Conservation (phyloP, 2,797 vertebrate species). For the Hydrolagus colliei region DNA sequence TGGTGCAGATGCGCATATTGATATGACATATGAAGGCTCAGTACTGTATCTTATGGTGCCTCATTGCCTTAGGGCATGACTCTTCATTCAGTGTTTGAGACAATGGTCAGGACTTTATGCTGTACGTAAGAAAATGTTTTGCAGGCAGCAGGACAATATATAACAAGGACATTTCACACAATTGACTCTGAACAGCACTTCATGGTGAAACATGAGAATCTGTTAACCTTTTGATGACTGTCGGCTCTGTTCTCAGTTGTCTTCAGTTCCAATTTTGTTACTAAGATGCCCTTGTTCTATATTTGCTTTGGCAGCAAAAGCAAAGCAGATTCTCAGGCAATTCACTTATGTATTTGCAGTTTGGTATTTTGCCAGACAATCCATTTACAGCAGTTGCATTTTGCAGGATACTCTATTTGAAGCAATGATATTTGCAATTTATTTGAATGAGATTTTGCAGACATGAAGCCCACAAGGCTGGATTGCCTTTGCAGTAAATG, state of each 20-base stretch:
- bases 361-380: neutral
- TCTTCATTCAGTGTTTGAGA: slow-evolving; percentile 36
- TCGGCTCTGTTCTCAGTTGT: neutral
- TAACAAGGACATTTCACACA: slow-evolving; percentile 37
- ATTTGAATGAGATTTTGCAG: neutral
- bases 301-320: neutral
- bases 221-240: neutral
- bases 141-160: slow-evolving; percentile 41
- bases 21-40: slow-evolving; percentile 51
- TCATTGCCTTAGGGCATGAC: slow-evolving; percentile 47
- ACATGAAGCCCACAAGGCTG: too few relatives aligned
- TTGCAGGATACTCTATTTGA: neutral
- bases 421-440: too few relatives aligned
- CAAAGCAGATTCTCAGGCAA: neutral
- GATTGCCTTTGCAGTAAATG: too few relatives aligned
- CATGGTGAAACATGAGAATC: neutral
- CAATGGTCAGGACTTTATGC: slow-evolving; percentile 36
- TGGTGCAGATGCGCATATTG: slow-evolving; percentile 56
- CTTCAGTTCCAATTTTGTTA: neutral
- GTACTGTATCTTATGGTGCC: slow-evolving; percentile 45
- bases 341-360: neutral
- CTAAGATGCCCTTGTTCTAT: too few relatives aligned
- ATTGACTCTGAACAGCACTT: neutral
- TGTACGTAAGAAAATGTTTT: slow-evolving; percentile 39
- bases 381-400: neutral